phyloP scores from a whole-genome alignment of 2,888 invertebrate genomes.

The Arrhopalites spinosus region DNA sequence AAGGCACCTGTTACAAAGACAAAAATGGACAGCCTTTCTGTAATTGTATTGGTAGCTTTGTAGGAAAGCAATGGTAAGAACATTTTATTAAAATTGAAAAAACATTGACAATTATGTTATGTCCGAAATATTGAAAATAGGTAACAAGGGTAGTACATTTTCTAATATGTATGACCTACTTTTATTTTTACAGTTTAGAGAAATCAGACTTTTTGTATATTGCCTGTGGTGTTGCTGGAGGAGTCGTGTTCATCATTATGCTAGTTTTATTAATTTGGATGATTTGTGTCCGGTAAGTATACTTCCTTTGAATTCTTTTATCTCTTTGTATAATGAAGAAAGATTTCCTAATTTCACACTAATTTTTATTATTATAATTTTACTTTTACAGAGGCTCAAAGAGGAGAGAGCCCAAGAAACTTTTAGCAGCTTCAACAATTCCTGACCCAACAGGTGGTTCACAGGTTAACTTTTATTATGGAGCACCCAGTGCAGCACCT shows the following conservation, averaged over 20 bases:
- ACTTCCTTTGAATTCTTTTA: background rate
- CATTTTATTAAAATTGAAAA: too few relatives aligned
- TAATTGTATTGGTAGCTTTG: conserved; percentile 88
- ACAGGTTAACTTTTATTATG: conserved; percentile 95
- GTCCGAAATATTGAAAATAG: too few relatives aligned
- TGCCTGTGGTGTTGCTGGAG: conserved; percentile 90
- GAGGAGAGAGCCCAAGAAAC: conserved; percentile 89
- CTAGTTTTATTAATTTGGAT: conserved; percentile 93
- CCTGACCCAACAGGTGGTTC: conserved; percentile 80
- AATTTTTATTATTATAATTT: background rate
- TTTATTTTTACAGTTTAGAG: too few relatives aligned
- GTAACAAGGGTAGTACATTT: too few relatives aligned
- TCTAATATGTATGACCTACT: too few relatives aligned
- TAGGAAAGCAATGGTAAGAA: conserved; percentile 94
- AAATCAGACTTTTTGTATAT: conserved; percentile 94
- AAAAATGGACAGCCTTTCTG: conserved; percentile 80
- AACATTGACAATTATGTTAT: too few relatives aligned
- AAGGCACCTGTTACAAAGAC: conserved; percentile 85
- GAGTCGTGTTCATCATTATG: conserved; percentile 91
- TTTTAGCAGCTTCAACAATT: conserved; percentile 78
- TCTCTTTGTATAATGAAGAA: background rate
- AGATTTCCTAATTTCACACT: background rate
- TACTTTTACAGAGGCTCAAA: conserved; percentile 71
- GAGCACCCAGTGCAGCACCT: conserved; percentile 80
- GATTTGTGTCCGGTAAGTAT: conserved; percentile 83